phyloP scores from a whole-genome alignment of 92 coral and sea anemone species.

The Heteractis magnifica region DNA sequence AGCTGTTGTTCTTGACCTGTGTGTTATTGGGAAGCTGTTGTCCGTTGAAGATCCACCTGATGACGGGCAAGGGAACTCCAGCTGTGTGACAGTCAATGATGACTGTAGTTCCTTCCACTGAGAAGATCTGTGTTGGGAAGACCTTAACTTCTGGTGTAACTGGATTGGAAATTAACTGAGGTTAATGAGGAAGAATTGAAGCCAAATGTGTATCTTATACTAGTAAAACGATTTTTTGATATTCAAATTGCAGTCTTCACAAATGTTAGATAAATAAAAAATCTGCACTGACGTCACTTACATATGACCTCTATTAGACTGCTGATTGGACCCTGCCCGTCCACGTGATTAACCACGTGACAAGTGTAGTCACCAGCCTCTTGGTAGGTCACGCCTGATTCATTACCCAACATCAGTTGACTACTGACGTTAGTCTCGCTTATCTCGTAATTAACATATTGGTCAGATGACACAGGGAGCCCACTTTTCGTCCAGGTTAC shows the following conservation, averaged over 20 bases:
- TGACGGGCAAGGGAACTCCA: constrained; percentile 43
- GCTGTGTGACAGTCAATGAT: constrained; percentile 34
- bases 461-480: not conserved
- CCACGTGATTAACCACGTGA: constrained; percentile 35
- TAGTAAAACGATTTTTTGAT: too few species aligned
- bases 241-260: too few species aligned
- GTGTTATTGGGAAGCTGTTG: constrained; percentile 10
- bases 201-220: not conserved
- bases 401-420: constrained; percentile 39
- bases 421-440: constrained; percentile 35
- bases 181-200: not conserved
- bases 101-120: constrained; percentile 3
- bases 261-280: too few species aligned
- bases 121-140: constrained; percentile 8
- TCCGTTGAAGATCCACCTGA: constrained; percentile 35
- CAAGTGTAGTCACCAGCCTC: constrained; percentile 72
- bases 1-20: not conserved
- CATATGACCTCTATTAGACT: constrained; percentile 45
- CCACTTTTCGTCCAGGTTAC: constrained; percentile 47
- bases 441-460: not conserved
- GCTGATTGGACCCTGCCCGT: not conserved
- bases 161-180: not conserved
- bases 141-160: constrained; percentile 40
- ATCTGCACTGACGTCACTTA: constrained; percentile 35
- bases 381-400: constrained; percentile 38